Evolutionary conservation across 1,140 invertebrate species (phyloP).

Genomic region (Magallana angulata): DNA sequence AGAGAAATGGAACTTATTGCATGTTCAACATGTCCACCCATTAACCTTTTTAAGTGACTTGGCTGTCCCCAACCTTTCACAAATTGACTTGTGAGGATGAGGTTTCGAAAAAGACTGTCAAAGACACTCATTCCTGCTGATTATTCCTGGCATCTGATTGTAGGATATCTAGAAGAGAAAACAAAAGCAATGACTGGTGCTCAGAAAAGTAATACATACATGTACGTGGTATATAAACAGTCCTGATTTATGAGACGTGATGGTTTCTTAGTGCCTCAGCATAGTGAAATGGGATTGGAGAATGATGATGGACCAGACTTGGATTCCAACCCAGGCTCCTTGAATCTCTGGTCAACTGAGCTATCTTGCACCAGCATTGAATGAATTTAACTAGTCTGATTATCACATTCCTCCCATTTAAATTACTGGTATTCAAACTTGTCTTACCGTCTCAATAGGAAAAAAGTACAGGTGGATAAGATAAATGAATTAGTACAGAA

Average conservation of each 20-base stretch:
- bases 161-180: background rate
- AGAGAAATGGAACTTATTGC: no score
- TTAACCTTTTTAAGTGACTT: slow-evolving; percentile 91
- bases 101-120: slow-evolving; percentile 92
- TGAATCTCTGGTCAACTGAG: background rate
- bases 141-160: background rate
- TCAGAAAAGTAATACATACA: background rate
- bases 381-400: no score
- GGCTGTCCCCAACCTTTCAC: slow-evolving; percentile 97
- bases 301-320: background rate
- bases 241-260: background rate
- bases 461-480: no score
- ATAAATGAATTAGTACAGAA: no score
- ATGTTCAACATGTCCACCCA: no score
- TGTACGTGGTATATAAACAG: background rate
- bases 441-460: no score
- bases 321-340: background rate
- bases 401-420: no score
- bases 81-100: slow-evolving; percentile 95
- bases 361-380: background rate
- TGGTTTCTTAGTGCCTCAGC: background rate
- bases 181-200: background rate
- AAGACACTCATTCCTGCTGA: slow-evolving; percentile 80
- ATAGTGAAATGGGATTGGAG: background rate
- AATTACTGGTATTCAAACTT: no score